phyloP scores from a whole-genome alignment of 2,113 vertebrate genomes.

The Cottus gobio region DNA sequence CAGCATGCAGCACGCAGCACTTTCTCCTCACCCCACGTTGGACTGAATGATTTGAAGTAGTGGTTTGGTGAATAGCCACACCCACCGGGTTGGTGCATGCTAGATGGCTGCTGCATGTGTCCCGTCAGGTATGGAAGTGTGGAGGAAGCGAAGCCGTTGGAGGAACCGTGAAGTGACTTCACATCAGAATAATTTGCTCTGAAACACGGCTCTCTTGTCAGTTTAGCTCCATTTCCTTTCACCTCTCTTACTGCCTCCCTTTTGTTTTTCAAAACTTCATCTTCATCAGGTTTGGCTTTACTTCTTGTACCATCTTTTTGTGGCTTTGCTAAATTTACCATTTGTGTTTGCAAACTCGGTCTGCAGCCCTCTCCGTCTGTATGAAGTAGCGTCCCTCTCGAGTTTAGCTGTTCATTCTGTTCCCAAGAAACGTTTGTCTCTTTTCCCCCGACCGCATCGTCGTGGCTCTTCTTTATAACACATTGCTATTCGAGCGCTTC shows the following conservation, averaged over 20 bases:
- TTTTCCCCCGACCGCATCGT: rapidly evolving
- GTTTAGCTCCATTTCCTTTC: neutral
- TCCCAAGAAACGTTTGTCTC: neutral
- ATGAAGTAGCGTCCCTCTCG: neutral
- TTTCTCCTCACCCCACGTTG: neutral
- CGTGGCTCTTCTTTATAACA: rapidly evolving
- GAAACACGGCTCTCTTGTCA: neutral
- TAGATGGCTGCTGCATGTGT: rapidly evolving
- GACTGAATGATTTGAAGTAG: neutral
- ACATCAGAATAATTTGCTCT: neutral
- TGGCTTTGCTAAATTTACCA: neutral
- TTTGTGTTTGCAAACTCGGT: neutral
- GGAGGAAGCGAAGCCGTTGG: neutral
- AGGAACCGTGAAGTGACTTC: neutral
- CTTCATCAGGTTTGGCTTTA: neutral
- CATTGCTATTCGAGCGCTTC: neutral
- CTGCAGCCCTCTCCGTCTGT: neutral
- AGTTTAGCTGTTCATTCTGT: neutral
- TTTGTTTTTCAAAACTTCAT: rapidly evolving
- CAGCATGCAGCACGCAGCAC: neutral
- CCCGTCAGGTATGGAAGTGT: rapidly evolving
- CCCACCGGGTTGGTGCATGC: rapidly evolving
- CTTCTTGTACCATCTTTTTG: neutral
- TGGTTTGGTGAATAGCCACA: rapidly evolving
- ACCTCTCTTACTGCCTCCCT: rapidly evolving